Percentiles rank a stretch among this genome's conserved stretches.
phyloP scores from a whole-genome alignment of 2,888 invertebrate genomes.

The Acleris cristana region DNA sequence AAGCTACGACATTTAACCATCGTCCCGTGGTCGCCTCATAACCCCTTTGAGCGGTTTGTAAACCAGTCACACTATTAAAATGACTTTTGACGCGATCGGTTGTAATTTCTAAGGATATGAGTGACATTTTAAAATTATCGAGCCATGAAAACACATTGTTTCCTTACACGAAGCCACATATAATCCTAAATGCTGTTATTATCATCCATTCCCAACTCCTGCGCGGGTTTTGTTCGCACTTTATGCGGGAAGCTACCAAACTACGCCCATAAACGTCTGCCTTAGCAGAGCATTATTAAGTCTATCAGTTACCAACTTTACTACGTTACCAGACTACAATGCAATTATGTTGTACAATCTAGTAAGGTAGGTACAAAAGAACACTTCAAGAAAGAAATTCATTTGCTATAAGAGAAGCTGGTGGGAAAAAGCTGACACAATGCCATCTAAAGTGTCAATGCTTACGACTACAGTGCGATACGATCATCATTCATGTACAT shows the following conservation, averaged over 20 bases:
- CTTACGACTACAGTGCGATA: not conserved
- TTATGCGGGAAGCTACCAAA: not conserved
- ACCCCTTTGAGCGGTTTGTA: not conserved
- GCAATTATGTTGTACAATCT: constrained; percentile 2
- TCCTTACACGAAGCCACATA: not conserved
- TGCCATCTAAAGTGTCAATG: constrained; percentile 15
- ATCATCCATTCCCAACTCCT: not conserved
- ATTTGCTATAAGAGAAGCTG: not conserved
- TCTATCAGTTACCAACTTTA: not conserved
- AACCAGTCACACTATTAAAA: constrained; percentile 17
- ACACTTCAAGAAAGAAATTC: not conserved
- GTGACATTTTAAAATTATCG: not conserved
- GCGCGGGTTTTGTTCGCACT: not conserved
- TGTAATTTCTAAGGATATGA: not conserved
- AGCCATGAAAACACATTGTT: not conserved
- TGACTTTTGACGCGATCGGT: not conserved
- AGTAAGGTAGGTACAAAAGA: not conserved
- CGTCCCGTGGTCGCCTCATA: too few relatives aligned
- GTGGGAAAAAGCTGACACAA: constrained; percentile 27
- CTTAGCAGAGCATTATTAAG: not conserved
- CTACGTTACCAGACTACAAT: not conserved
- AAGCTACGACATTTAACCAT: too few relatives aligned
- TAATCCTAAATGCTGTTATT: not conserved
- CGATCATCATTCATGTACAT: not conserved
- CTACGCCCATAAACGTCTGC: not conserved